These are phyloP conservation scores for Thymallus thymallus DNA, from an alignment of 2,113 vertebrate species.

Conservation along the genomic window DNA sequence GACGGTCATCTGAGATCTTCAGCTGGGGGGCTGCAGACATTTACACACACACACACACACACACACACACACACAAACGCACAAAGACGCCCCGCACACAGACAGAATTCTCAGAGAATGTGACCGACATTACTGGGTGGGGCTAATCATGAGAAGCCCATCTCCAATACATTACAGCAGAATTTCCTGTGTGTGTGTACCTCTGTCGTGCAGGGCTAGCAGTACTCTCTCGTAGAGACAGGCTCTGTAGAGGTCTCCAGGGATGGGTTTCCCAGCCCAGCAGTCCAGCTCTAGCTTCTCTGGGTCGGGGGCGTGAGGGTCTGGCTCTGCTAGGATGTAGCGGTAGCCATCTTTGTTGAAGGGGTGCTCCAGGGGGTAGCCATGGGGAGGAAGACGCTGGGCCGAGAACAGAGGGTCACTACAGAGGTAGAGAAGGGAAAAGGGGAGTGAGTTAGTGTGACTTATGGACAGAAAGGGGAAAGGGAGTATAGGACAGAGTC, in stretches of 20 bases:
- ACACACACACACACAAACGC: too few relatives aligned
- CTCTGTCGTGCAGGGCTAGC: constrained; percentile 79
- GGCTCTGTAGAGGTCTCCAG: constrained; percentile 93
- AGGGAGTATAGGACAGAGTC: not conserved
- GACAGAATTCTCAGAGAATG: too few relatives aligned
- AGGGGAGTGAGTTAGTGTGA: not conserved
- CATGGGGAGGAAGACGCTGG: constrained; percentile 93
- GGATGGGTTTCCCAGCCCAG: constrained; percentile 97
- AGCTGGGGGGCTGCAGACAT: constrained; percentile 87
- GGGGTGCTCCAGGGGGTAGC: constrained; percentile 94
- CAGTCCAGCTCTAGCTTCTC: constrained; percentile 97
- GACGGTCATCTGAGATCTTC: constrained; percentile 95
- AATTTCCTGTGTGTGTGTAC: not conserved
- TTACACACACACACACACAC: too few relatives aligned
- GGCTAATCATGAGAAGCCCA: too few relatives aligned
- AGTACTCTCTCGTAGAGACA: constrained; percentile 95
- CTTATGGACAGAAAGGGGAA: too few relatives aligned
- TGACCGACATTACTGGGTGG: too few relatives aligned
- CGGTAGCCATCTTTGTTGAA: constrained; percentile 98
- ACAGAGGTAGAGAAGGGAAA: not conserved
- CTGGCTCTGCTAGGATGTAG: constrained; percentile 95
- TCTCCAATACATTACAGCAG: too few relatives aligned
- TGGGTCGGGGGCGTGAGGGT: constrained; percentile 93
- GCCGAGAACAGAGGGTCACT: constrained; percentile 94
- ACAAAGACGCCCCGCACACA: too few relatives aligned